Evolutionary conservation across 2,888 invertebrate species (phyloP).

Genomic region (Tiliacea aurago): DNA sequence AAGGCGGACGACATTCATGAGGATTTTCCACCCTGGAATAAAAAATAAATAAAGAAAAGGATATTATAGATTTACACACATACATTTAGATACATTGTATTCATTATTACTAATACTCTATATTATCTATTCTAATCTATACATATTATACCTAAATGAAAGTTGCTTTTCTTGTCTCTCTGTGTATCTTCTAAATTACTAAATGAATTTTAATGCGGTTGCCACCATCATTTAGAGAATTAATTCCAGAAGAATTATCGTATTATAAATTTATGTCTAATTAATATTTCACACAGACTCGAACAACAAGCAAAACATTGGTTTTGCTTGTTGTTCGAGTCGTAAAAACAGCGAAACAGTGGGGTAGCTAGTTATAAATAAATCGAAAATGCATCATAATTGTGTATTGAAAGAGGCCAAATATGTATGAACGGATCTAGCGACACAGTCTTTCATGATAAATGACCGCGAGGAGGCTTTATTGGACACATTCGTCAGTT

Average conservation of each 20-base stretch:
- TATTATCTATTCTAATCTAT: not conserved
- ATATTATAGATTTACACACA: no score
- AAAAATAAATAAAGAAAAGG: no score
- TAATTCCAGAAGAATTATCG: not conserved
- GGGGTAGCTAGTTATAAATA: no score
- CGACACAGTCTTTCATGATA: conserved; percentile 50
- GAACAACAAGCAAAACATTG: no score
- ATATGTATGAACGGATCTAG: conserved; percentile 34
- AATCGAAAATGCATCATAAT: not conserved
- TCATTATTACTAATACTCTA: no score
- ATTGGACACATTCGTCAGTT: conserved; percentile 62
- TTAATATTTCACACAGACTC: no score
- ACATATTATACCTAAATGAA: no score
- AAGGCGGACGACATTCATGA: no score
- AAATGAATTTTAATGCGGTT: not conserved
- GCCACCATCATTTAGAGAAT: not conserved
- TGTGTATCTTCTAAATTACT: not conserved
- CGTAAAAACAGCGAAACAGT: no score
- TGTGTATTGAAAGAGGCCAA: not conserved
- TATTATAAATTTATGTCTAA: not conserved
- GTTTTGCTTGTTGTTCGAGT: no score
- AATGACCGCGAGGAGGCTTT: conserved; percentile 46
- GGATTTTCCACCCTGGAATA: no score
- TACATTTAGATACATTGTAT: no score
- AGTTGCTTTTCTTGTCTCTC: not conserved